phyloP scores from a whole-genome alignment of 2,888 invertebrate genomes.

The Platycheirus albimanus region DNA sequence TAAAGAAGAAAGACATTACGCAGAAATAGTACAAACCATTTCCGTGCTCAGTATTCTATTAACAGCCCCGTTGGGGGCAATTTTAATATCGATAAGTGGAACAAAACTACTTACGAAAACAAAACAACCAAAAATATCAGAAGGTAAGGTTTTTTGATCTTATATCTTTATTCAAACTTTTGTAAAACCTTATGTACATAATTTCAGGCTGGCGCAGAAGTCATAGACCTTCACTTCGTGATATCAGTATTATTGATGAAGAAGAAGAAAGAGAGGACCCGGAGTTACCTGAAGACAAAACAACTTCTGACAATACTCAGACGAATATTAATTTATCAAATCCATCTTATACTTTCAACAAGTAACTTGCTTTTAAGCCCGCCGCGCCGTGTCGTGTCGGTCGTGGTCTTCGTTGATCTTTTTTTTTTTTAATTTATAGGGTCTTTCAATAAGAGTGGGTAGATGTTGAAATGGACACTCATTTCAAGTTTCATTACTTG shows the following conservation, averaged over 20 bases:
- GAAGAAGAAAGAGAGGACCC: conserved; percentile 88
- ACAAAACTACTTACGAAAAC: conserved; percentile 91
- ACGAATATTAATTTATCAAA: conserved; percentile 79
- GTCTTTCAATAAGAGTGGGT: no score
- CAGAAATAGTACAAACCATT: conserved; percentile 88
- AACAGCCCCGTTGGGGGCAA: conserved; percentile 92
- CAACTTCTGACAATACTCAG: conserved; percentile 80
- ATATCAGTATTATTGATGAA: conserved; percentile 93
- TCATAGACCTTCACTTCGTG: conserved; percentile 91
- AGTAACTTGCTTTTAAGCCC: not conserved
- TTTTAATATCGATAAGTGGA: conserved; percentile 91
- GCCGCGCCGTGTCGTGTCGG: no score
- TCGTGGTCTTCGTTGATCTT: not conserved
- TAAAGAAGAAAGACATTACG: conserved; percentile 85
- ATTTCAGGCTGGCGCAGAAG: conserved; percentile 89
- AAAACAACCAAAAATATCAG: conserved; percentile 86
- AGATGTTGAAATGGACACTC: no score
- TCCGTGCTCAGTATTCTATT: conserved; percentile 92
- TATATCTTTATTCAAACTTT: not conserved
- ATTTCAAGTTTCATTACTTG: no score
- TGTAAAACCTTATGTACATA: not conserved
- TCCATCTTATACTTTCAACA: conserved; percentile 76
- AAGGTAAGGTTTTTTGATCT: conserved; percentile 83
- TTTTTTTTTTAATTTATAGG: no score
- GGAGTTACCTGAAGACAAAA: conserved; percentile 80